Base-by-base conservation (phyloP, 2,888 invertebrate genomes). In the Drosophila anomelani region DNA sequence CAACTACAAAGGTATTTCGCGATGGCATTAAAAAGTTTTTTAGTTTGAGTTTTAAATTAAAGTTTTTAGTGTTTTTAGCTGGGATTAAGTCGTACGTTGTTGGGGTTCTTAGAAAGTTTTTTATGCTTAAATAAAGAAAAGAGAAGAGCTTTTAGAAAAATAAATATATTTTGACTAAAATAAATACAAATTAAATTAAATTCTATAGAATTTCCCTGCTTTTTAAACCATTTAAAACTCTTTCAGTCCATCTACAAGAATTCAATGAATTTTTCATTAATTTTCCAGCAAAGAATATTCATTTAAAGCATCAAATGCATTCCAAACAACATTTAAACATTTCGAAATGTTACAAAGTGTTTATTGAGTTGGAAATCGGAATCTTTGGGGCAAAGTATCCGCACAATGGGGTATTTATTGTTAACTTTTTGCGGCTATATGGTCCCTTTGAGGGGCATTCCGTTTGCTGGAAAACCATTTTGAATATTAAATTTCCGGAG, bases 301-400 rank as follows among this genome's bases (percentile, higher is more conserved):
- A 29, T 9, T 39, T 23, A 23, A 23, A n/a, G 56, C 39, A 12
- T 44, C 15, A 26, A 43, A 23, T 15, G 57, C 34, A 26, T 26
- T 20, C 17, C 17, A 23, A 39, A n/a, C 7, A 23, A 41, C 44
- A 20, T 36, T 26, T 15, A 44, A 44, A 41, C 56, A 34, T 26
- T 61, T 39, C n/a, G 9, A 20, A 58, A 29, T 20, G 12, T 20
- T 36, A 58, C 43, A 44, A 58, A 62, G 44, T 58, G 62, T 62
- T 58, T 58, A 62, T 62, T 58, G 62, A 44, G 44, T 23, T 36
- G 59, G 44, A 62, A 62, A 62, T 62, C 4, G 26, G 17, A 44
- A 26, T 55, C 15, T 20, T 58, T 17, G 8, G 29, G 20, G 15
- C 34, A 62, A 57, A 36, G 34, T 17, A 57, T 36, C 26, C 26